Evolutionary conservation across 2,113 vertebrate genomes (phyloP).

Genomic region (Amazona vittata): DNA sequence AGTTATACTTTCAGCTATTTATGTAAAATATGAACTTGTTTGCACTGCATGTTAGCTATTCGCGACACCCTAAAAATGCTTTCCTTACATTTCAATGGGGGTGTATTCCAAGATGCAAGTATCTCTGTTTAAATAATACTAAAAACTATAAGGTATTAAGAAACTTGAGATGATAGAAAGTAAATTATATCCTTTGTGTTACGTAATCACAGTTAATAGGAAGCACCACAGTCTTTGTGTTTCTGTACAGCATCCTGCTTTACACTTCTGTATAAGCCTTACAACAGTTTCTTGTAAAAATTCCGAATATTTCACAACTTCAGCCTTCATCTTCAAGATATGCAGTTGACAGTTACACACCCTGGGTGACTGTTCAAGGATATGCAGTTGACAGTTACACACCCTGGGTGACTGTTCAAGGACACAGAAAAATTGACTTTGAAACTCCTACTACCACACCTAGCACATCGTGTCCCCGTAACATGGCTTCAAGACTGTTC

Average conservation of each 20-base stretch:
- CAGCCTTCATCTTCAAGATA: background rate
- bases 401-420: background rate
- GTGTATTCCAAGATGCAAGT: background rate
- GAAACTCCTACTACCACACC: background rate
- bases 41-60: background rate
- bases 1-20: background rate
- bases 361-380: background rate
- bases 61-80: background rate
- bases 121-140: background rate
- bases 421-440: background rate
- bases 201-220: background rate
- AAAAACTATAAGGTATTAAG: background rate
- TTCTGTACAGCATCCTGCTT: background rate
- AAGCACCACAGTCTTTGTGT: background rate
- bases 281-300: background rate
- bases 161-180: background rate
- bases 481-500: background rate
- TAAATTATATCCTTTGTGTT: background rate
- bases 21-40: background rate
- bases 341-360: background rate
- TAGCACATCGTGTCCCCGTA: accelerated
- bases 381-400: background rate
- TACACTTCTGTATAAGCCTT: background rate
- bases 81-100: background rate
- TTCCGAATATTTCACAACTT: background rate